These are phyloP conservation scores for Halcyon smyrnensis DNA, from an alignment of 2,797 vertebrate genomes.

Conservation along the genomic window DNA sequence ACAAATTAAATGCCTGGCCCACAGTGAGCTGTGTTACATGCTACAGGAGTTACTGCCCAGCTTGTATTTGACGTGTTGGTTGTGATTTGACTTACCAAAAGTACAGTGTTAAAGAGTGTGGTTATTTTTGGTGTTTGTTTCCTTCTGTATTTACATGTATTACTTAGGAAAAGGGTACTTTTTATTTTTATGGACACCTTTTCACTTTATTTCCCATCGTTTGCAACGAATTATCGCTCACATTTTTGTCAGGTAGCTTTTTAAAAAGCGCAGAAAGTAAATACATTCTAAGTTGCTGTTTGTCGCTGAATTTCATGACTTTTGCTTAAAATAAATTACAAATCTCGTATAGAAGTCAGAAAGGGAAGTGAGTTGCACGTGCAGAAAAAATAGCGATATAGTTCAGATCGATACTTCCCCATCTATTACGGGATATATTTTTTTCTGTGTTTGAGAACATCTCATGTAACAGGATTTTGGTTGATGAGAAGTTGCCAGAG, in stretches of 20 bases:
- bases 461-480: not conserved
- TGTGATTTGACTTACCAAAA: not conserved
- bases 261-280: constrained; percentile 6
- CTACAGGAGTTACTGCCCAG: not conserved
- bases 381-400: not conserved
- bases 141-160: not conserved
- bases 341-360: not conserved
- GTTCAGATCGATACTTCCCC: not conserved
- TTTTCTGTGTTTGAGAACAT: not conserved
- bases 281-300: constrained; percentile 3
- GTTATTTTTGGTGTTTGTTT: not conserved
- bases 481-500: not conserved
- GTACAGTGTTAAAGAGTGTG: not conserved
- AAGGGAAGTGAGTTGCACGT: not conserved
- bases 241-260: constrained; percentile 2
- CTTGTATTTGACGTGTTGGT: not conserved
- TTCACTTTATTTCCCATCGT: constrained; percentile 23
- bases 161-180: not conserved
- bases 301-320: not conserved
- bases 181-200: not conserved
- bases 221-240: not conserved
- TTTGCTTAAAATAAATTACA: constrained; percentile 17
- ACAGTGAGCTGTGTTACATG: not conserved
- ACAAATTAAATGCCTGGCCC: not conserved
- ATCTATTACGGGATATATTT: not conserved